Base-by-base conservation (phyloP, 2,113 vertebrate genomes). In the Erythrocercus mccallii region DNA sequence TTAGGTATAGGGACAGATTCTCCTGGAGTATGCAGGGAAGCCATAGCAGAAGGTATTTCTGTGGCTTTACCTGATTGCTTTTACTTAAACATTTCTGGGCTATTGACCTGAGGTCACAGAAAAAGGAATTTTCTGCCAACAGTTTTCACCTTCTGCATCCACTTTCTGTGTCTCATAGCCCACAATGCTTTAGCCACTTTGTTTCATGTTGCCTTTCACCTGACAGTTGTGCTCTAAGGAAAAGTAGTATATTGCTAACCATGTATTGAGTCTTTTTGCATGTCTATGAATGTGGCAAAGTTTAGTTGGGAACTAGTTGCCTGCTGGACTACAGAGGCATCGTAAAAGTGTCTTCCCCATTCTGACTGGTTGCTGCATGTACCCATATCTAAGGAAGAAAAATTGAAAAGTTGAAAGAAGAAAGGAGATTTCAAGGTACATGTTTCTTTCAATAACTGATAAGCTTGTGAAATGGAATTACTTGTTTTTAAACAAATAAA, bases 191-290 rank as follows among this genome's bases (percentile, higher is more conserved):
- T 89, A 58, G 57, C 51, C 6, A 11, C 83, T 90, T 74, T 68
- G n/a, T 92, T 77, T 73, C 62, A 18, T 74, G 77, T 85, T 90
- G 69, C 81, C 47, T 95, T 95, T 94, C 76, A 37, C 44, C 61
- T 82, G 73, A 73, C 31, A 60, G 78, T 72, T 65, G 11, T 81
- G 57, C 69, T 92, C 11, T 6, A 42, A 94, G 90, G 82, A 94
- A 86, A 92, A 91, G 56, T 45, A 92, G 94, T 87, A 51, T 65
- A 81, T 95, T 92, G 51, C 94, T 95, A 97, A 96, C 87, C 76
- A 97, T 96, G 97, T 97, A 96, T 97, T 96, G 96, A 96, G 98
- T 98, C 98, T 97, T 97, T 98, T 97, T 98, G 94, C 98, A 98
- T 97, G 97, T 96, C 95, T 97, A 38, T 76, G 88, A 95, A 78